These are phyloP conservation scores for Nasonia vitripennis DNA, from an alignment of 1,140 invertebrate genomes.

Conservation along the genomic window DNA sequence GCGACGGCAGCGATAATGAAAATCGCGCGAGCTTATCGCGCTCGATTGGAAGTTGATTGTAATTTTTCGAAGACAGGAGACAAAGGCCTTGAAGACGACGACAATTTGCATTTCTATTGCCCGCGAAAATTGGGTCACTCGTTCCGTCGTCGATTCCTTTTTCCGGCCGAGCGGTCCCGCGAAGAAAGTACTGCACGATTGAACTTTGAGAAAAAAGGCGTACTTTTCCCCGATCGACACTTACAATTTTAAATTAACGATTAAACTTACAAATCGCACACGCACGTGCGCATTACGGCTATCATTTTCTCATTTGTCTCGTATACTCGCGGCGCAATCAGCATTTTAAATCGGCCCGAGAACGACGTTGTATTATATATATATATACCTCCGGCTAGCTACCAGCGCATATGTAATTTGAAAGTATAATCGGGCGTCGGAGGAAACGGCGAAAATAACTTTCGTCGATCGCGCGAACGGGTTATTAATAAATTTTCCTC, in stretches of 20 bases:
- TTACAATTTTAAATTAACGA: background rate
- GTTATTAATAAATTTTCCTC: constrained; percentile 30
- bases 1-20: background rate
- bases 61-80: background rate
- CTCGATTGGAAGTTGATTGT: background rate
- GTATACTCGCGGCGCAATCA: background rate
- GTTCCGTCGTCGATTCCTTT: background rate
- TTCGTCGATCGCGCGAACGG: background rate
- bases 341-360: constrained; percentile 3
- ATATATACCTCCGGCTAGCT: too few relatives aligned
- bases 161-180: background rate
- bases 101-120: background rate
- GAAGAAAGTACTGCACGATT: background rate
- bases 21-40: background rate
- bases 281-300: background rate
- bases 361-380: background rate
- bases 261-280: background rate
- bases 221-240: too few relatives aligned
- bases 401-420: background rate
- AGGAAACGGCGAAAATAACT: constrained; percentile 7
- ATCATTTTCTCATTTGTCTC: background rate
- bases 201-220: too few relatives aligned
- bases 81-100: background rate
- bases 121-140: background rate
- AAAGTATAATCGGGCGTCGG: background rate